These are phyloP conservation scores for Dryadula phaetusa DNA, from an alignment of 2,888 invertebrate species.

Conservation along the genomic window DNA sequence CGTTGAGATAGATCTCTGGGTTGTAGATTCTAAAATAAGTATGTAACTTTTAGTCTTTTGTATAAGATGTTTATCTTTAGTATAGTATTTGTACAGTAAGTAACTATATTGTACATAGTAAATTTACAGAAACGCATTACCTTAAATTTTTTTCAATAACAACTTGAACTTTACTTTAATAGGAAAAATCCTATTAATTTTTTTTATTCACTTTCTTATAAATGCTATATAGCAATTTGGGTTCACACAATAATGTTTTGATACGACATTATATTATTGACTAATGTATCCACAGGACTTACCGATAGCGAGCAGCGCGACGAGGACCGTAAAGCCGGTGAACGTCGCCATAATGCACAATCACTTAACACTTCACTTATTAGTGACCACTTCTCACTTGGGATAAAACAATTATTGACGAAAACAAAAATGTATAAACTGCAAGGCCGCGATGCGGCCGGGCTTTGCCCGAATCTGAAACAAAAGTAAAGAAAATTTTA, in stretches of 20 bases:
- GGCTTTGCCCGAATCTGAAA: conserved; percentile 78
- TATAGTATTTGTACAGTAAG: no score
- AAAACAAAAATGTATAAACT: conserved; percentile 55
- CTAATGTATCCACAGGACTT: conserved; percentile 49
- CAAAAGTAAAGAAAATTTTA: conserved; percentile 50
- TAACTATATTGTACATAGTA: no score
- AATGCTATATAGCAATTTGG: no score
- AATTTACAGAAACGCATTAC: no score
- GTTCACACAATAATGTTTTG: no score
- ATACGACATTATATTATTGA: background rate
- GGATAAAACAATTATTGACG: conserved; percentile 54
- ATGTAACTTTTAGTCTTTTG: background rate
- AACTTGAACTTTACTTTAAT: no score
- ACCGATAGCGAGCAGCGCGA: conserved; percentile 77
- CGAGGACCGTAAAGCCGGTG: conserved; percentile 70
- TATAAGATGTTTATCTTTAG: no score
- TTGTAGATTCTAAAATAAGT: background rate
- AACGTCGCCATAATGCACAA: conserved; percentile 63
- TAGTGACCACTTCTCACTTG: conserved; percentile 64
- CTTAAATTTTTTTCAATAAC: no score
- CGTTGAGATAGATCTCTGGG: conserved; percentile 17
- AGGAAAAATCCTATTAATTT: no score
- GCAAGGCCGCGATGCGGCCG: conserved; percentile 76
- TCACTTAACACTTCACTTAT: conserved; percentile 75
- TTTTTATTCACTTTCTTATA: no score